A percentile compares a stretch with the other conserved stretches of the same genome.
Conservation (phyloP, 2,113 vertebrate species). For the Heterotis niloticus region DNA sequence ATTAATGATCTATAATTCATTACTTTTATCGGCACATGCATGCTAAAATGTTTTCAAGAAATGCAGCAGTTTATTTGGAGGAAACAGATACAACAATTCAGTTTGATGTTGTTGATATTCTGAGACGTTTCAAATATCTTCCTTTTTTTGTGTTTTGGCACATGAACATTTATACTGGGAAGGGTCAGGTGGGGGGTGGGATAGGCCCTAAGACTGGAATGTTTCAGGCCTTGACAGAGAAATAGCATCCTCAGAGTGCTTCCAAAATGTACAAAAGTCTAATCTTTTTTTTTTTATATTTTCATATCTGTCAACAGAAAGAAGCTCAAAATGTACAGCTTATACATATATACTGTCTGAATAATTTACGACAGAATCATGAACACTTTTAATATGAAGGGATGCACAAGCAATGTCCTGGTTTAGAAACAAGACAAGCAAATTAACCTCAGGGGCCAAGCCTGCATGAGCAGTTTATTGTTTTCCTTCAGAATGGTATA, state of each 20-base stretch:
- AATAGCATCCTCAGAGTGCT: neutral
- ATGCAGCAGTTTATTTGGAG: neutral
- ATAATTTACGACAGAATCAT: no score
- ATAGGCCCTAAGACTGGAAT: neutral
- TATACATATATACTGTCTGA: no score
- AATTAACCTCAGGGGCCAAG: neutral
- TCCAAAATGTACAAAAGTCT: neutral
- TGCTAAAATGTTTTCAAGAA: neutral
- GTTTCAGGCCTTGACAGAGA: neutral
- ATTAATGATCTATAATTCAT: neutral
- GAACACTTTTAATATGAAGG: no score
- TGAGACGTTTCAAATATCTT: neutral
- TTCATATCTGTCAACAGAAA: neutral
- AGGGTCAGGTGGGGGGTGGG: no score
- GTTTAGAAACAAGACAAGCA: neutral
- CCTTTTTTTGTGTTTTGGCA: no score
- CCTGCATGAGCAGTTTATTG: conserved; percentile 2
- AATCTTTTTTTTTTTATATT: neutral
- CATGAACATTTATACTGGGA: no score
- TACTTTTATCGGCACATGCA: neutral
- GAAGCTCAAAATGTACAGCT: no score
- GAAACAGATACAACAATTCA: neutral
- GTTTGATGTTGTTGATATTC: neutral
- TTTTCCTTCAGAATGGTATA: neutral
- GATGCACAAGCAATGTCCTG: no score